Evolutionary conservation across 1,140 invertebrate genomes (phyloP).

Genomic region (Chymomyza costata): DNA sequence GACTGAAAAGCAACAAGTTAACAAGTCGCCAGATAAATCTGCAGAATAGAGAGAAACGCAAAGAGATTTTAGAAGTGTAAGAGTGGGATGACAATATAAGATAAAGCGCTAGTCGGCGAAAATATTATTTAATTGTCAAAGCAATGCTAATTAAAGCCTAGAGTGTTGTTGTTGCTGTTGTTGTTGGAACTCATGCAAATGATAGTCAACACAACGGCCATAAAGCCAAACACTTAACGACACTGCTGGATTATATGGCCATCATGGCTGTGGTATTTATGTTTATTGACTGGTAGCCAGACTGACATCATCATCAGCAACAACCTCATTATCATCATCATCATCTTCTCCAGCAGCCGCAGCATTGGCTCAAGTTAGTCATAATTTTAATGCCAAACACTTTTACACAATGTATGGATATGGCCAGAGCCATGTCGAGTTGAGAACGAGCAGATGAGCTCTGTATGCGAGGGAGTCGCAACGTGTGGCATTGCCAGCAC

Average conservation of each 20-base stretch:
- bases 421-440: no score
- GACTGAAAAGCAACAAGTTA: conserved; percentile 69
- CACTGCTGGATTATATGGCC: background rate
- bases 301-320: conserved; percentile 62
- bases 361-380: conserved; percentile 50
- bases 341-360: conserved; percentile 1
- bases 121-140: conserved; percentile 70
- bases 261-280: conserved; percentile 50
- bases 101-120: conserved; percentile 34
- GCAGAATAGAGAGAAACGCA: background rate
- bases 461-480: conserved; percentile 10
- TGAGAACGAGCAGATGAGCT: conserved; percentile 5
- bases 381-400: conserved; percentile 32
- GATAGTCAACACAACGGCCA: conserved; percentile 37
- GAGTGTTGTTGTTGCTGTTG: no score
- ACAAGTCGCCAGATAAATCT: conserved; percentile 54
- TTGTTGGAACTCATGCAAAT: conserved; percentile 4
- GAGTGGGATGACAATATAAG: no score
- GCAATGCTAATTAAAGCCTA: conserved; percentile 62
- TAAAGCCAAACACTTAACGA: conserved; percentile 67
- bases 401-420: conserved; percentile 20
- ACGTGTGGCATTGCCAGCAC: conserved; percentile 54
- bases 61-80: no score
- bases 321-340: conserved; percentile 13
- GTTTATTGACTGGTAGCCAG: conserved; percentile 61